These are phyloP conservation scores for Saccopteryx bilineata DNA, from an alignment of 2,113 vertebrate species.

Conservation along the genomic window DNA sequence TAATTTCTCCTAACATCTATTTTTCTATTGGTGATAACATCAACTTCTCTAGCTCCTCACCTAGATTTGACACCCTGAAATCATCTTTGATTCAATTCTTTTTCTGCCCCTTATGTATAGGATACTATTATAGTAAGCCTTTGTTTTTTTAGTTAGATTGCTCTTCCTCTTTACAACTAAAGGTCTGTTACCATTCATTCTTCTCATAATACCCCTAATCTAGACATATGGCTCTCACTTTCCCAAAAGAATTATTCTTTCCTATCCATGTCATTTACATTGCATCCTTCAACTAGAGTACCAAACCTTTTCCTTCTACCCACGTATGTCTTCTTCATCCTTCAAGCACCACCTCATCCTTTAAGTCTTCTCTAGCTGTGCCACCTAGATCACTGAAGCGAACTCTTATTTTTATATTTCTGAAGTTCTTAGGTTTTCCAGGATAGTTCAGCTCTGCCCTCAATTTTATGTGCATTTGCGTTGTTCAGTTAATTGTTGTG, in stretches of 20 bases:
- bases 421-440: neutral
- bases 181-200: neutral
- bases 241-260: neutral
- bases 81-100: neutral
- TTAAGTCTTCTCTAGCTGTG: neutral
- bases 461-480: neutral
- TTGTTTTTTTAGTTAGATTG: neutral
- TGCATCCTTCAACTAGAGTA: neutral
- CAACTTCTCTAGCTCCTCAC: neutral
- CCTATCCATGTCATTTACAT: neutral
- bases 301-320: neutral
- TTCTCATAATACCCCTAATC: neutral
- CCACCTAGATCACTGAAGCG: neutral
- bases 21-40: neutral
- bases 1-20: neutral
- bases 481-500: neutral
- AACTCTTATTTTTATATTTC: neutral
- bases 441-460: neutral
- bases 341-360: neutral
- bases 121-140: neutral
- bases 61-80: neutral
- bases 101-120: neutral
- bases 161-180: conserved; percentile 32
- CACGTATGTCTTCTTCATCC: neutral
- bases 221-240: neutral